These are phyloP conservation scores for Cercopithecus diana DNA, from an alignment of 2,797 vertebrate genomes.

Conservation along the genomic window DNA sequence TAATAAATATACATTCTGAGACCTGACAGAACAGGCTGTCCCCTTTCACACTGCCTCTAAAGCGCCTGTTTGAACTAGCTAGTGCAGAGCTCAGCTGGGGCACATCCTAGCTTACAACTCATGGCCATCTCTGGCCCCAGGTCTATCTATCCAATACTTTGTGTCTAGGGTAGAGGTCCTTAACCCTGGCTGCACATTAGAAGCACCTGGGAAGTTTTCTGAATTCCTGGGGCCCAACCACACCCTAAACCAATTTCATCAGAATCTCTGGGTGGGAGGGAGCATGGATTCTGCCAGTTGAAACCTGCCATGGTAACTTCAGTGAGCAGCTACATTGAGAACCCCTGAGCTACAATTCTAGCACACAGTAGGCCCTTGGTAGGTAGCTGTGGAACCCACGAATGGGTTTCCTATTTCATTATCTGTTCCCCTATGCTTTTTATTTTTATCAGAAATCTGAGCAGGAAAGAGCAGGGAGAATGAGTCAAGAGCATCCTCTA, in stretches of 20 bases:
- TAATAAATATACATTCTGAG: slow-evolving; percentile 73
- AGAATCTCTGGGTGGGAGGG: not conserved
- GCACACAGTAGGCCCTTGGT: not conserved
- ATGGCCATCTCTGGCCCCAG: not conserved
- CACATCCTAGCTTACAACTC: not conserved
- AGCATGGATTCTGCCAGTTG: not conserved
- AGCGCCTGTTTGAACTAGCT: not conserved
- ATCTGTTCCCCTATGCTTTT: not conserved
- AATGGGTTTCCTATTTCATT: not conserved
- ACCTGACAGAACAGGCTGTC: slow-evolving; percentile 58
- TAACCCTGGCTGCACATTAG: not conserved
- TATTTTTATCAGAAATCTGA: slow-evolving; percentile 22
- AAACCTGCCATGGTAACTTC: not conserved
- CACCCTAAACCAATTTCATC: not conserved
- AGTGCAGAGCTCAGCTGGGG: not conserved
- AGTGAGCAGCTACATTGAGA: not conserved
- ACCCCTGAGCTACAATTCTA: not conserved
- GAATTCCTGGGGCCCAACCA: not conserved
- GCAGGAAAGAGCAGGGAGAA: slow-evolving; percentile 6
- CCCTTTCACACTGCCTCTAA: slow-evolving; percentile 11
- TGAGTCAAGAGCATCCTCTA: not conserved
- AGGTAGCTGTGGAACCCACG: not conserved
- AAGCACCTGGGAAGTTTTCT: not conserved
- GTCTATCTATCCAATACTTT: not conserved
- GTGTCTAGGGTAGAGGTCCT: not conserved